phyloP scores from a whole-genome alignment of 64 coral and sea anemone genomes.

The Hydrozoanthus tunicans region DNA sequence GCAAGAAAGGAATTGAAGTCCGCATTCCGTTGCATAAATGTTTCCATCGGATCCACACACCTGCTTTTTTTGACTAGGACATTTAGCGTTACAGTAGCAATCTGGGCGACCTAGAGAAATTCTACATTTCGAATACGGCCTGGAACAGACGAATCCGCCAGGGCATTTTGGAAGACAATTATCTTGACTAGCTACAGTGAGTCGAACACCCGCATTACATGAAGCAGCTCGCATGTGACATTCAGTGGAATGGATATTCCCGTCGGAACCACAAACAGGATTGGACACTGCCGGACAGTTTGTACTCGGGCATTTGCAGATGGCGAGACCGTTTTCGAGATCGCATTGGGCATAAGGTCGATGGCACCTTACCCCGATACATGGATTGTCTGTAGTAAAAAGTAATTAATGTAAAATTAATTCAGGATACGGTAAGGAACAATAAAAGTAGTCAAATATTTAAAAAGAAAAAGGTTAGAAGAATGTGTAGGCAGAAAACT shows the following conservation, averaged over 20 bases:
- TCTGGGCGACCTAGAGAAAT: too few species aligned
- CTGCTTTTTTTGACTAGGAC: too few species aligned
- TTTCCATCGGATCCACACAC: too few species aligned
- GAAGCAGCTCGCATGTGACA: not conserved
- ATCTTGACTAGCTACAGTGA: not conserved
- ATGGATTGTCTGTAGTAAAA: not conserved
- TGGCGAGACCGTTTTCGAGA: not conserved
- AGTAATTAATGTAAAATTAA: not conserved
- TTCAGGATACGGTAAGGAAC: not conserved
- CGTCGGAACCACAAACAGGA: not conserved
- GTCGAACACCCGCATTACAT: not conserved
- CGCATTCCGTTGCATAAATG: too few species aligned
- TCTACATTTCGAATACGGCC: too few species aligned
- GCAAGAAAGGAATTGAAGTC: too few species aligned
- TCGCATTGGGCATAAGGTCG: not conserved
- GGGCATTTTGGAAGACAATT: too few species aligned
- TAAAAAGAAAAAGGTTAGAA: not conserved
- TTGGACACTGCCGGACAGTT: not conserved
- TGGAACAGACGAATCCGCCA: too few species aligned
- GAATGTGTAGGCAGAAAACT: not conserved
- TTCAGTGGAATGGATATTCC: not conserved
- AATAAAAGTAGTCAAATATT: not conserved
- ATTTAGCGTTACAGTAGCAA: too few species aligned
- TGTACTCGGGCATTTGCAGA: constrained; percentile 1
- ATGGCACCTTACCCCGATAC: not conserved